These are phyloP conservation scores for Tetragonisca angustula DNA, from an alignment of 2,888 invertebrate species.

Conservation along the genomic window DNA sequence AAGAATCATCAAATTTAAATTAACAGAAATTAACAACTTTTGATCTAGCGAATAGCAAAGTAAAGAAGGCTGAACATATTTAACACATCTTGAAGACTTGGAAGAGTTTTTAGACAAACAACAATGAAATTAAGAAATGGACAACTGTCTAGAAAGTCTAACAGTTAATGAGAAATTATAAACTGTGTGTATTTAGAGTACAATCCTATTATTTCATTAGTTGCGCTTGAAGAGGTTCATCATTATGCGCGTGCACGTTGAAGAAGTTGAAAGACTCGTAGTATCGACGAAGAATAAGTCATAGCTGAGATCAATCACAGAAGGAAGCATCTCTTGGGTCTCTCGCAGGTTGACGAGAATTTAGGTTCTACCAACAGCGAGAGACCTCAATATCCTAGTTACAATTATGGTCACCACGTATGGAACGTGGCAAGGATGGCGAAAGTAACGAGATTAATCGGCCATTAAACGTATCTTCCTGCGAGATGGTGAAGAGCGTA, in stretches of 20 bases:
- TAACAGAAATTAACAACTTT: too few relatives aligned
- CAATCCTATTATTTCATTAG: too few relatives aligned
- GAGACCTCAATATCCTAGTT: conserved; percentile 31
- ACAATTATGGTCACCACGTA: not conserved
- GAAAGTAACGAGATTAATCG: conserved; percentile 51
- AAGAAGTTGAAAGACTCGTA: not conserved
- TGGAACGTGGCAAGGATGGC: conserved; percentile 9
- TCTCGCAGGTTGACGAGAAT: not conserved
- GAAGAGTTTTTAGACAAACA: too few relatives aligned
- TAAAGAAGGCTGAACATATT: too few relatives aligned
- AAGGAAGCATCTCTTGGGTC: not conserved
- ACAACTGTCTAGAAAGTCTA: too few relatives aligned
- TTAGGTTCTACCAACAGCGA: not conserved
- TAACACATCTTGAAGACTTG: too few relatives aligned
- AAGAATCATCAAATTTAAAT: too few relatives aligned
- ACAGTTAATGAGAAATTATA: too few relatives aligned
- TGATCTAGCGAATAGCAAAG: too few relatives aligned
- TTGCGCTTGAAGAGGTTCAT: not conserved
- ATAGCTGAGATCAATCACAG: not conserved
- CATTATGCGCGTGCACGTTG: not conserved
- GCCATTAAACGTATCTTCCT: conserved; percentile 44
- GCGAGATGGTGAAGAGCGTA: conserved; percentile 58
- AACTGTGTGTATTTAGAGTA: too few relatives aligned
- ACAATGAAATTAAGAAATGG: too few relatives aligned
- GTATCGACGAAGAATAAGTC: not conserved